Percentiles rank a stretch among this genome's conserved stretches.
Evolutionary conservation across 2,797 vertebrate species (phyloP).

Genomic region (Sebastes umbrosus): DNA sequence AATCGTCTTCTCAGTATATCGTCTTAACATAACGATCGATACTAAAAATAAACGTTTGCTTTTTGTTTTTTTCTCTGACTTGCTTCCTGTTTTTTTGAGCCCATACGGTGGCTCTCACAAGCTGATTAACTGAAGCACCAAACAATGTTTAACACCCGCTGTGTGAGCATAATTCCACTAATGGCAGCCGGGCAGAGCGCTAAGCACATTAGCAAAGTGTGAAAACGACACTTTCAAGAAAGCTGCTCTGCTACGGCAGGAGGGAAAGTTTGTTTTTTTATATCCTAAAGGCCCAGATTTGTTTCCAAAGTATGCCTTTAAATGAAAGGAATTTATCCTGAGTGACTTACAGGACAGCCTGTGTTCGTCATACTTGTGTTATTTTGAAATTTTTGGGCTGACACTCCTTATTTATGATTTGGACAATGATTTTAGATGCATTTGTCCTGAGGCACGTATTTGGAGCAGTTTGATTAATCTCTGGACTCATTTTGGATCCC

Average conservation of each 20-base stretch:
- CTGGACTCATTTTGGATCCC: not conserved
- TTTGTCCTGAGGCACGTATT: not conserved
- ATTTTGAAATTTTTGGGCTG: accelerated
- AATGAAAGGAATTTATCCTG: not conserved
- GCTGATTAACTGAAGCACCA: constrained; percentile 52
- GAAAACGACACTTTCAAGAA: constrained; percentile 24
- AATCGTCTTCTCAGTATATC: not conserved
- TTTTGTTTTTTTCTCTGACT: not conserved
- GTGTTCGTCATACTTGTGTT: not conserved
- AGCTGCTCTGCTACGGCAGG: not conserved
- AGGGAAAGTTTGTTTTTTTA: not conserved
- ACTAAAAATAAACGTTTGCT: not conserved
- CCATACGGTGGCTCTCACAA: constrained; percentile 11
- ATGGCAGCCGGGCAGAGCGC: constrained; percentile 43
- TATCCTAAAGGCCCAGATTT: not conserved
- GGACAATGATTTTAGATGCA: not conserved
- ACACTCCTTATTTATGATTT: not conserved
- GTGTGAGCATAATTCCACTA: constrained; percentile 43
- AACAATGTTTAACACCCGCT: constrained; percentile 49
- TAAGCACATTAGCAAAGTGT: constrained; percentile 45
- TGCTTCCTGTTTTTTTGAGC: not conserved
- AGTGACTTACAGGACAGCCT: not conserved
- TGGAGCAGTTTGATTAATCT: not conserved
- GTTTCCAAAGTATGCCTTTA: not conserved
- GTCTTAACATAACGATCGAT: accelerated